A percentile compares a stretch with the other conserved stretches of the same genome.
Conservation (phyloP, 1,140 invertebrate genomes). For the Phymorhynchus buccinoides region DNA sequence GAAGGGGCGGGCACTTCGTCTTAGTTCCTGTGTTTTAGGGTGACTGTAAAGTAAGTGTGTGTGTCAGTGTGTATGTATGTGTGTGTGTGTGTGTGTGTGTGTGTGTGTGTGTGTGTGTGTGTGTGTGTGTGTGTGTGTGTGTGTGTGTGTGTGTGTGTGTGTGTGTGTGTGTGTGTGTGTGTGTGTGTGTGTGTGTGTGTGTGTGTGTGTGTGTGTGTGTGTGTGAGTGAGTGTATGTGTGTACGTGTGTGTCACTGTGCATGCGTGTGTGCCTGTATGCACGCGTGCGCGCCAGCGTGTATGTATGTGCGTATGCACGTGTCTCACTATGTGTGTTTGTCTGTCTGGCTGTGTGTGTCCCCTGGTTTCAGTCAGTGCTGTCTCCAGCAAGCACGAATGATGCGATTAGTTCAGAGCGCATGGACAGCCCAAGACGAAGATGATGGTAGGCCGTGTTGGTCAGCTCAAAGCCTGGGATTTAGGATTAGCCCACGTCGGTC, state of each 20-base stretch:
- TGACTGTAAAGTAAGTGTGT: too few relatives aligned
- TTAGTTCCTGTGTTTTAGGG: too few relatives aligned
- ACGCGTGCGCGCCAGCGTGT: slow-evolving; percentile 31
- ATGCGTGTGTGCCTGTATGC: not conserved
- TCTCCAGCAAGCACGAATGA: too few relatives aligned
- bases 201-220: slow-evolving; percentile 24
- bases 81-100: slow-evolving; percentile 23
- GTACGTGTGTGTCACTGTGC: too few relatives aligned
- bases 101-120: slow-evolving; percentile 22
- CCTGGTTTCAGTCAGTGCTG: not conserved
- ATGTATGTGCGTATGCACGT: slow-evolving; percentile 35
- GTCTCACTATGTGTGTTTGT: slow-evolving; percentile 31
- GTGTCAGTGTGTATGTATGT: too few relatives aligned
- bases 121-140: slow-evolving; percentile 33
- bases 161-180: slow-evolving; percentile 31
- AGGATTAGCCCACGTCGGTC: too few relatives aligned
- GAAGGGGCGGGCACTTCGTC: too few relatives aligned
- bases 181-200: slow-evolving; percentile 31
- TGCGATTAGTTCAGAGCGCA: too few relatives aligned
- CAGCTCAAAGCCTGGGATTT: too few relatives aligned
- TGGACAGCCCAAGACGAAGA: too few relatives aligned
- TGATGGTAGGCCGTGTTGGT: too few relatives aligned
- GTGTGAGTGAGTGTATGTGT: too few relatives aligned
- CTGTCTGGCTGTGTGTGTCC: not conserved
- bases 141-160: slow-evolving; percentile 32